These are phyloP conservation scores for Galerucella nymphaeae DNA, from an alignment of 2,888 invertebrate species.

Conservation along the genomic window DNA sequence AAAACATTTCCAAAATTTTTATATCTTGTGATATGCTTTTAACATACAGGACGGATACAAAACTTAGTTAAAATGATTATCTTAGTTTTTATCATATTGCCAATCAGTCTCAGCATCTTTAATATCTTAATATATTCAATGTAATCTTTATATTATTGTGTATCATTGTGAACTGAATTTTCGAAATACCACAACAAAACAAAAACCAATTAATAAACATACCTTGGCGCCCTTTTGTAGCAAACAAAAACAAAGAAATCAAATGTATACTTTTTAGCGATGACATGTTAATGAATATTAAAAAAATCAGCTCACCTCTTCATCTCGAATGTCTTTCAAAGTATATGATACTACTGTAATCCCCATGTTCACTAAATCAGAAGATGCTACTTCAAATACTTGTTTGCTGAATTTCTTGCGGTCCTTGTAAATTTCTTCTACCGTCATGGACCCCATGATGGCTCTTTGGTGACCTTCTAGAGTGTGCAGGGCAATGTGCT, in stretches of 20 bases:
- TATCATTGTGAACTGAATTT: slow-evolving; percentile 9
- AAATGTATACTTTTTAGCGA: slow-evolving; percentile 40
- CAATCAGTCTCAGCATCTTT: background rate
- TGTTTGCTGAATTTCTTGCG: slow-evolving; percentile 95
- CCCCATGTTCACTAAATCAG: slow-evolving; percentile 96
- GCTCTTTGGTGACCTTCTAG: slow-evolving; percentile 92
- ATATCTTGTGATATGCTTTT: too few species aligned
- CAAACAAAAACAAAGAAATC: slow-evolving; percentile 58
- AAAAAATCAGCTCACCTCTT: slow-evolving; percentile 76
- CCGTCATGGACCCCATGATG: slow-evolving; percentile 97
- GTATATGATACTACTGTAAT: slow-evolving; percentile 96
- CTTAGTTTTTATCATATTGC: too few species aligned
- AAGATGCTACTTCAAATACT: slow-evolving; percentile 95
- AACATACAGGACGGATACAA: too few species aligned
- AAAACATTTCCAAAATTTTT: too few species aligned
- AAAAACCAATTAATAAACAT: slow-evolving; percentile 63
- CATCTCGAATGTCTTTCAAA: slow-evolving; percentile 92
- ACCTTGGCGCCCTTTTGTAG: slow-evolving; percentile 73
- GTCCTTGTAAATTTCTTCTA: slow-evolving; percentile 96
- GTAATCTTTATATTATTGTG: too few species aligned
- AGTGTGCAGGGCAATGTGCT: slow-evolving; percentile 90
- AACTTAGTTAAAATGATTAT: too few species aligned
- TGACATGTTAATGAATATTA: slow-evolving; percentile 4
- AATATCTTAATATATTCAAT: background rate
- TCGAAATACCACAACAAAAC: slow-evolving; percentile 39